phyloP scores from a whole-genome alignment of 2,113 vertebrate species.

The Saguinus midas region DNA sequence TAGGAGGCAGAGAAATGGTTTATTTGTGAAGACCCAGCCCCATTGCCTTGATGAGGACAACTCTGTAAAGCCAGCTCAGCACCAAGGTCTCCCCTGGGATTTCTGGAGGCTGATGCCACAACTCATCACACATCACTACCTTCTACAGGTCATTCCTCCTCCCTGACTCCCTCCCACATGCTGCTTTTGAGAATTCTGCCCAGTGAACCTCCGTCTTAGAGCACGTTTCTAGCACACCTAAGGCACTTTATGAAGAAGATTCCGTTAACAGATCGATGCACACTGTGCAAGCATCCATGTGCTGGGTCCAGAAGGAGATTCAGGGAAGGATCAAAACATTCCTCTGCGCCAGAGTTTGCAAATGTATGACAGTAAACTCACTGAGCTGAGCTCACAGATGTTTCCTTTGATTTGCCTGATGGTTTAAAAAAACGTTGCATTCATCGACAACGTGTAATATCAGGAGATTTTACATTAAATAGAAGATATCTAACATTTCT shows the following conservation, averaged over 20 bases:
- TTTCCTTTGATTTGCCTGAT: not conserved
- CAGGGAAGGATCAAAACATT: no score
- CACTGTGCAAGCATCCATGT: no score
- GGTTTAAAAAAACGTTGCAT: not conserved
- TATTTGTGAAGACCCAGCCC: not conserved
- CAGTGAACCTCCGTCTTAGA: not conserved
- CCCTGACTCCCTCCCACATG: not conserved
- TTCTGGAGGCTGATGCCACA: no score
- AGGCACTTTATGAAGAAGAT: not conserved
- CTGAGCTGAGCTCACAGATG: not conserved
- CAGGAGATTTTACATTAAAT: not conserved
- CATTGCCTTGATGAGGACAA: not conserved
- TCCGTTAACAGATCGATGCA: not conserved
- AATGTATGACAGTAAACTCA: accelerated
- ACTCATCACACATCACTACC: not conserved
- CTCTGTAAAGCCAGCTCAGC: not conserved
- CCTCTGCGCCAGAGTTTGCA: no score
- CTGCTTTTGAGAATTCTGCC: not conserved
- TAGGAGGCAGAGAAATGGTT: no score
- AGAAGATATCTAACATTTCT: not conserved
- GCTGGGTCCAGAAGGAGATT: accelerated
- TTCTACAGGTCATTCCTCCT: not conserved
- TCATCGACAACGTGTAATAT: no score
- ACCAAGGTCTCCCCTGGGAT: no score
- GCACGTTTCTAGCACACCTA: not conserved